These are phyloP conservation scores for Alcedo atthis DNA, from an alignment of 2,797 vertebrate genomes.

Conservation along the genomic window DNA sequence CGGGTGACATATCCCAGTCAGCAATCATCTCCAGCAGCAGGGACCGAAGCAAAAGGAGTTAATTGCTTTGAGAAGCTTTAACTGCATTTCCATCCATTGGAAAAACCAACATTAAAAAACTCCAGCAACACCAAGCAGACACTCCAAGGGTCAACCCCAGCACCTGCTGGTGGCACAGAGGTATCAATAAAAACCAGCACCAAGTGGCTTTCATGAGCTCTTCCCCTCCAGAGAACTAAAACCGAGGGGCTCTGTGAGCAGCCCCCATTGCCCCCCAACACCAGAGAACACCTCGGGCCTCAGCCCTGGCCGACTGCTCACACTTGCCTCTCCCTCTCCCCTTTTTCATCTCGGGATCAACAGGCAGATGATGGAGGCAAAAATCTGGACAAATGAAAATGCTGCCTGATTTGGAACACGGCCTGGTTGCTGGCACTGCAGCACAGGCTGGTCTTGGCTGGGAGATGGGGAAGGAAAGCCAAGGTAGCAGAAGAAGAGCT, in stretches of 20 bases:
- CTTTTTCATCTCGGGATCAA: neutral
- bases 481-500: neutral
- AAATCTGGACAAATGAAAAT: neutral
- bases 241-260: rapidly evolving
- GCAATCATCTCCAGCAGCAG: neutral
- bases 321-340: neutral
- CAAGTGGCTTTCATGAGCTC: neutral
- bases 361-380: neutral
- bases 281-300: neutral
- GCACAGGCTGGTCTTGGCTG: neutral
- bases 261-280: neutral
- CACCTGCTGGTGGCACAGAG: neutral
- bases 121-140: neutral
- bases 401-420: neutral
- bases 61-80: constrained; percentile 22
- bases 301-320: neutral
- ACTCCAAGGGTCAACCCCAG: neutral
- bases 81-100: neutral
- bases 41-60: constrained; percentile 16
- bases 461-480: neutral
- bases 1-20: neutral
- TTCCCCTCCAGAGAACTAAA: neutral
- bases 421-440: neutral
- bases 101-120: neutral
- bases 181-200: neutral